phyloP scores from a whole-genome alignment of 2,797 vertebrate species.

The Leptodactylus fallax region DNA sequence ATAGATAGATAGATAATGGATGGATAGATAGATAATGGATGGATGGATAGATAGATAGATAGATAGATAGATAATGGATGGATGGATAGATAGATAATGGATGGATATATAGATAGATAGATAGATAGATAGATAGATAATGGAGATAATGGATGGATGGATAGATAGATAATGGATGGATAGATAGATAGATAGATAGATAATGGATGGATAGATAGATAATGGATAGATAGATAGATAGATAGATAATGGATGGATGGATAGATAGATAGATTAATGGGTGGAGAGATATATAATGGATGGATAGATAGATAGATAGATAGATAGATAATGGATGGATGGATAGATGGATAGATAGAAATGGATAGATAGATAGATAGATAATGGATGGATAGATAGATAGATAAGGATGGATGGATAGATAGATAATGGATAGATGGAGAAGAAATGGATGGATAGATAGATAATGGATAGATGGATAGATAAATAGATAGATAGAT shows the following conservation, averaged over 20 bases:
- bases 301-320: constrained; percentile 9
- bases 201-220: constrained; percentile 1
- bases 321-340: not conserved
- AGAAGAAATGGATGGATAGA: too few relatives aligned
- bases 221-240: not conserved
- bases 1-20: not conserved
- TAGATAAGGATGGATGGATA: not conserved
- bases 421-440: not conserved
- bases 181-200: constrained; percentile 17
- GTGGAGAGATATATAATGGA: not conserved
- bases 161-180: not conserved
- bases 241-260: not conserved
- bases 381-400: not conserved
- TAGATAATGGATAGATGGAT: constrained; percentile 5
- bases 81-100: constrained; percentile 5
- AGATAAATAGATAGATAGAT: too few relatives aligned
- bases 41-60: not conserved
- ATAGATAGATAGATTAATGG: not conserved
- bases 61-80: not conserved
- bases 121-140: not conserved
- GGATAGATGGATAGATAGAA: not conserved
- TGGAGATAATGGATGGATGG: not conserved
- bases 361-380: not conserved
- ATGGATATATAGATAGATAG: constrained; percentile 2
- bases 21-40: not conserved